phyloP scores from a whole-genome alignment of 1,140 invertebrate species.

The Teleogryllus occipitalis region DNA sequence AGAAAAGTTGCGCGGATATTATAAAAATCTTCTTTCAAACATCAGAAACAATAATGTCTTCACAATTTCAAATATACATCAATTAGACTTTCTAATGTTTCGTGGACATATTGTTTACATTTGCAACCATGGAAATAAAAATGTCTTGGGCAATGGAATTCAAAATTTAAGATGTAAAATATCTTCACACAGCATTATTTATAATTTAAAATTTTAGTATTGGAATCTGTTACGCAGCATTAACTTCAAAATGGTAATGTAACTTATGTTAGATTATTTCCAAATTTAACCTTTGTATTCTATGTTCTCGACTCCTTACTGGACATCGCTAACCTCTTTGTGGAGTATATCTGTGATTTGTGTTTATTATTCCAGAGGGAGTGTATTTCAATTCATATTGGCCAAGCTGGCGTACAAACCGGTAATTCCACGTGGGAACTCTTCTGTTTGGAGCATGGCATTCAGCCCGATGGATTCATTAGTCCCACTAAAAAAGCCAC shows the following conservation, averaged over 20 bases:
- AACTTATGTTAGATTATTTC: no score
- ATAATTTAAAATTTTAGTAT: background rate
- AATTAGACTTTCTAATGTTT: background rate
- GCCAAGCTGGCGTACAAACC: slow-evolving; percentile 84
- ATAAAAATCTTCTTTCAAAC: background rate
- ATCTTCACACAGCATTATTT: background rate
- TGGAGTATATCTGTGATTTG: no score
- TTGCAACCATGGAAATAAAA: background rate
- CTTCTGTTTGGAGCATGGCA: slow-evolving; percentile 83
- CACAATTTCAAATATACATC: background rate
- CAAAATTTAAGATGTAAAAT: background rate
- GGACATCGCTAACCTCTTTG: no score
- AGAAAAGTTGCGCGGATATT: background rate
- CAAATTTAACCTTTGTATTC: no score
- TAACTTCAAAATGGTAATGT: background rate
- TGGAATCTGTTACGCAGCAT: background rate
- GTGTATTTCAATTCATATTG: slow-evolving; percentile 79
- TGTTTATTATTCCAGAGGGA: slow-evolving; percentile 48
- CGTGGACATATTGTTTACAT: background rate
- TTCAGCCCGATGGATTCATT: slow-evolving; percentile 78
- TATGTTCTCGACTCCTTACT: no score
- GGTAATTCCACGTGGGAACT: slow-evolving; percentile 80
- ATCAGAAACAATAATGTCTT: background rate
- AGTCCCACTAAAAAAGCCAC: slow-evolving; percentile 43
- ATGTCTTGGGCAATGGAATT: background rate